Conservation (phyloP, 2,888 invertebrate species). For the Leucophenga maculata region DNA sequence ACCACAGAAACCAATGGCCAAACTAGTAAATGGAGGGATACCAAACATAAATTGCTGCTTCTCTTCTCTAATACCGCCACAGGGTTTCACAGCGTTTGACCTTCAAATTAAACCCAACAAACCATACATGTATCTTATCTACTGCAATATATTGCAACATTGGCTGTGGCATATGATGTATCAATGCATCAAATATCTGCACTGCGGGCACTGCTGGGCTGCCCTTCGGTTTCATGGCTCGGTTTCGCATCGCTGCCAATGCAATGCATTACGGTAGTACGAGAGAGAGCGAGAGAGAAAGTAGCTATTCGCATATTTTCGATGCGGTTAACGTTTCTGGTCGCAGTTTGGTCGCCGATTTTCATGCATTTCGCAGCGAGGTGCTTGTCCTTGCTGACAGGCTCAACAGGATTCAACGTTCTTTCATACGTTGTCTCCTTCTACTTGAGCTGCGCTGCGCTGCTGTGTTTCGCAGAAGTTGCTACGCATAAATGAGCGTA, state of each 20-base stretch:
- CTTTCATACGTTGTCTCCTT: not conserved
- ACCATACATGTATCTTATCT: not conserved
- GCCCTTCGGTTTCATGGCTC: conserved; percentile 52
- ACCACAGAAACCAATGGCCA: not conserved
- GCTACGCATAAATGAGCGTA: conserved; percentile 39
- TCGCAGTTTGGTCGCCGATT: conserved; percentile 60
- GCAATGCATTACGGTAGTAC: too few species aligned
- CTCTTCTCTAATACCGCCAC: conserved; percentile 22
- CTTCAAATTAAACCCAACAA: conserved; percentile 31
- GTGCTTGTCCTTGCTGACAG: conserved; percentile 54
- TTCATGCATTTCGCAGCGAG: conserved; percentile 58
- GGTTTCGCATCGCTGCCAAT: conserved; percentile 50
- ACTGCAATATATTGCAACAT: too few species aligned
- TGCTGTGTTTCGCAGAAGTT: conserved; percentile 51
- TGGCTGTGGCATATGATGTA: conserved; percentile 8
- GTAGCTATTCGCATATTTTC: conserved; percentile 33
- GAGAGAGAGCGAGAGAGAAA: too few species aligned
- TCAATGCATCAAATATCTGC: not conserved
- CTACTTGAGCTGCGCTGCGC: conserved; percentile 9
- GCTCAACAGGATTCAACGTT: not conserved
- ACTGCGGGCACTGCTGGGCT: not conserved
- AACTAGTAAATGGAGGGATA: conserved; percentile 22
- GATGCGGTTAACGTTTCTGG: conserved; percentile 60
- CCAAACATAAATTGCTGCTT: conserved; percentile 38
- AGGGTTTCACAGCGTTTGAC: conserved; percentile 31